phyloP scores from a whole-genome alignment of 2,113 vertebrate genomes.

The Rynchops niger region DNA sequence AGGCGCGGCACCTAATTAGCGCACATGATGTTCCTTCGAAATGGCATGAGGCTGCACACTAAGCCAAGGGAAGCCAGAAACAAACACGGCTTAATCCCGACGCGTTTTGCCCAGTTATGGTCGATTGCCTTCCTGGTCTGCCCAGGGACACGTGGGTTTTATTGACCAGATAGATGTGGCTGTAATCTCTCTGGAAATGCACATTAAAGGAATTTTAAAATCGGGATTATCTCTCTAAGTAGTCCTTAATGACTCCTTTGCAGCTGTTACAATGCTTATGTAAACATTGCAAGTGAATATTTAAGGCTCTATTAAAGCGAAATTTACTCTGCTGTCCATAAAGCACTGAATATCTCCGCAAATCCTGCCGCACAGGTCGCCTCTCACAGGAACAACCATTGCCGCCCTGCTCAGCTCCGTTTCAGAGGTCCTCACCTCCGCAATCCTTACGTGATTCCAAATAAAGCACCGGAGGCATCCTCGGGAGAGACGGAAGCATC shows the following conservation, averaged over 20 bases:
- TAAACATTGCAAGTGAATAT: slow-evolving; percentile 39
- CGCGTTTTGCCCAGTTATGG: neutral
- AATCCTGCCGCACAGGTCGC: neutral
- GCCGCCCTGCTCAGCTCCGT: neutral
- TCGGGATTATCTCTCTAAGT: slow-evolving; percentile 4
- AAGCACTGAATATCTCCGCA: neutral
- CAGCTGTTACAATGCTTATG: slow-evolving; percentile 46
- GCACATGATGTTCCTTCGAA: neutral
- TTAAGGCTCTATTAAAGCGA: slow-evolving; percentile 28
- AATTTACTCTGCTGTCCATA: neutral
- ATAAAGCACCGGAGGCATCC: neutral
- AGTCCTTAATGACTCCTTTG: slow-evolving; percentile 20
- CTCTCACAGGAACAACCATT: neutral
- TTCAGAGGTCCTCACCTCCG: neutral
- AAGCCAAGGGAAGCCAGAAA: neutral
- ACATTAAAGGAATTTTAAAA: slow-evolving; percentile 53
- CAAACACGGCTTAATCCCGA: neutral
- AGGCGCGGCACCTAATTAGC: neutral
- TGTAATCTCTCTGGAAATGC: slow-evolving; percentile 59
- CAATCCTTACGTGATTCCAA: neutral
- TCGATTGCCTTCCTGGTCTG: rapidly evolving
- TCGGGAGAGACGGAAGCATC: neutral
- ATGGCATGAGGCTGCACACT: neutral
- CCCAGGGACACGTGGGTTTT: neutral
- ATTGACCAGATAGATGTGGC: slow-evolving; percentile 54